A percentile compares a stretch with the other conserved stretches of the same genome.
Conservation (phyloP, 2,888 invertebrate species). For the Lepidocyrtoides sp. region DNA sequence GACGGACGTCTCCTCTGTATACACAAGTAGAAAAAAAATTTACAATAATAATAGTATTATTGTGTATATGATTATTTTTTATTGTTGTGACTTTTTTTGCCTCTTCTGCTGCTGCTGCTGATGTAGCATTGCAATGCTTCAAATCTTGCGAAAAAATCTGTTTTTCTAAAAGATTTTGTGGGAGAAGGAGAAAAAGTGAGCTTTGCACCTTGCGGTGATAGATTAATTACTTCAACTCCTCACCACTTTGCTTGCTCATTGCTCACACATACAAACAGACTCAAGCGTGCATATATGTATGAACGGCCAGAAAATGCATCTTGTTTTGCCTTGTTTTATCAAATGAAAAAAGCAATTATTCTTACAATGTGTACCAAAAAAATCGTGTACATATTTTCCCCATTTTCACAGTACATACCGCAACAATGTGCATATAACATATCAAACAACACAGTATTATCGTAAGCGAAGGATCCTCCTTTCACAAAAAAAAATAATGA, state of each 20-base stretch:
- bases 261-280: slow-evolving; percentile 11
- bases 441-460: background rate
- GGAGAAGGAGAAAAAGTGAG: slow-evolving; percentile 13
- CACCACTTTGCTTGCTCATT: slow-evolving; percentile 63
- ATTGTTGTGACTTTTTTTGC: slow-evolving; percentile 25
- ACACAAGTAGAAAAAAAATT: background rate
- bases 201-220: slow-evolving; percentile 76
- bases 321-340: background rate
- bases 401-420: slow-evolving; percentile 12
- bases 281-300: background rate
- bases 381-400: slow-evolving; percentile 4
- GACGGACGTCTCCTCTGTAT: background rate
- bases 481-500: slow-evolving; percentile 40
- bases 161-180: background rate
- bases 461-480: slow-evolving; percentile 26
- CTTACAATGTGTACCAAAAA: slow-evolving; percentile 23
- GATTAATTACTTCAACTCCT: slow-evolving; percentile 76
- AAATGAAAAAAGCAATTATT: slow-evolving; percentile 39
- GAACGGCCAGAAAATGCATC: background rate
- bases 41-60: background rate
- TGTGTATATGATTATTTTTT: too few species aligned
- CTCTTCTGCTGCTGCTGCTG: too few species aligned
- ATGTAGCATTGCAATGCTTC: background rate
- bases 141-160: slow-evolving; percentile 28
- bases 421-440: background rate